Percentiles rank a stretch among this genome's conserved stretches.
These are phyloP conservation scores for Caenorhabditis sulstoni DNA, from an alignment of 2,888 invertebrate species.

Conservation along the genomic window DNA sequence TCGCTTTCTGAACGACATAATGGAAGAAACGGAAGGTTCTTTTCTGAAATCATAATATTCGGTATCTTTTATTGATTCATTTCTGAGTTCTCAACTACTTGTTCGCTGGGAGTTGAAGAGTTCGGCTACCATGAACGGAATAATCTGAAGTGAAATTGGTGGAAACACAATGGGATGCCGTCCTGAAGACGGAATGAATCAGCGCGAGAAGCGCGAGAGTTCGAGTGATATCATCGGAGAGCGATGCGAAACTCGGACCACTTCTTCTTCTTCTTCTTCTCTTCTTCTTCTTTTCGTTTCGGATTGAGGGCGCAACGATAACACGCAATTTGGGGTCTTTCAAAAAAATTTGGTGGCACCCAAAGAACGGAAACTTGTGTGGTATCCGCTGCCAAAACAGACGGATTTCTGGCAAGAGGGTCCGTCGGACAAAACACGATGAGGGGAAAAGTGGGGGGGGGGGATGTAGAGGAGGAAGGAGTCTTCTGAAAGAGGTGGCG, in stretches of 20 bases:
- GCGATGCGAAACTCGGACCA: conserved; percentile 27
- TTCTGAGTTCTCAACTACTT: too few relatives aligned
- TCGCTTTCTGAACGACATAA: too few relatives aligned
- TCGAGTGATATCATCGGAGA: conserved; percentile 45
- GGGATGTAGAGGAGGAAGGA: background rate
- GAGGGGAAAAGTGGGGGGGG: conserved; percentile 2
- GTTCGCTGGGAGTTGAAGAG: too few relatives aligned
- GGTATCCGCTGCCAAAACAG: conserved; percentile 34
- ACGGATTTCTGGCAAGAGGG: conserved; percentile 17
- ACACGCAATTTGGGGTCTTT: conserved; percentile 61
- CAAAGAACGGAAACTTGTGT: conserved; percentile 55
- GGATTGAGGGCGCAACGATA: conserved; percentile 18
- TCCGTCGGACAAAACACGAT: conserved; percentile 28
- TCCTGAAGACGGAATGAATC: background rate
- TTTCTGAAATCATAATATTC: too few relatives aligned
- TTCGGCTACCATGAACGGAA: too few relatives aligned
- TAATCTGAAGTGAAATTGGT: too few relatives aligned
- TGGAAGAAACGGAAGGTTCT: too few relatives aligned
- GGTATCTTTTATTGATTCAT: too few relatives aligned
- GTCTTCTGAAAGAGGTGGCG: background rate
- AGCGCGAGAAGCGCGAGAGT: conserved; percentile 14
- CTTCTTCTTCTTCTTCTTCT: conserved; percentile 9
- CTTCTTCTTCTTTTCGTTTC: background rate
- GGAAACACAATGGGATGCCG: background rate
- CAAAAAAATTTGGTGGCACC: conserved; percentile 43